Conservation (phyloP, 2,113 vertebrate species). For the Planiliza haematocheilus region DNA sequence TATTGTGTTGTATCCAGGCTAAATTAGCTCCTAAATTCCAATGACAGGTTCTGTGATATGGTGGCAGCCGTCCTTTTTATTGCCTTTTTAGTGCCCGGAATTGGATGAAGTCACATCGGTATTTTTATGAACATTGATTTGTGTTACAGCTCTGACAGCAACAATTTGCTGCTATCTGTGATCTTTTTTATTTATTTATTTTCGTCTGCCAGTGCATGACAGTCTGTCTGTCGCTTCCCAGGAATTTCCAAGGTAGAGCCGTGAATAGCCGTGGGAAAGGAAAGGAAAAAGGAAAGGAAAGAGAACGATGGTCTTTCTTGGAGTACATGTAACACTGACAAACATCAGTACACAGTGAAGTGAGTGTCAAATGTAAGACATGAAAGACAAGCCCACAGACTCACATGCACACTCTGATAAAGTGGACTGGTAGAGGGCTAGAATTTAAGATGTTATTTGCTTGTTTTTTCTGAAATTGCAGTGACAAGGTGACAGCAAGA, state of each 20-base stretch:
- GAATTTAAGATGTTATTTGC: too few species aligned
- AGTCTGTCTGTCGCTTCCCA: not conserved
- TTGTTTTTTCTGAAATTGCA: not conserved
- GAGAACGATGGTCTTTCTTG: not conserved
- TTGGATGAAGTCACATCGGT: not conserved
- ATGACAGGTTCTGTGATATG: not conserved
- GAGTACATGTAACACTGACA: not conserved
- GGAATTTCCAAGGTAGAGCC: not conserved
- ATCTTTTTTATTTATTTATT: too few species aligned
- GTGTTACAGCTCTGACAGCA: not conserved
- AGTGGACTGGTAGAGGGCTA: not conserved
- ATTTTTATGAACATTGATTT: constrained; percentile 7
- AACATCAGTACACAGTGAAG: not conserved
- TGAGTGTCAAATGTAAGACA: not conserved
- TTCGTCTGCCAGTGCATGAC: not conserved
- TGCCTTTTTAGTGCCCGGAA: not conserved
- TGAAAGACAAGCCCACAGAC: not conserved
- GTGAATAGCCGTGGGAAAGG: not conserved
- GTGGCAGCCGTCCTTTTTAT: not conserved
- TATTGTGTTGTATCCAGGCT: not conserved
- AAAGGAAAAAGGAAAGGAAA: not conserved
- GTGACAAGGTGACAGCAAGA: constrained; percentile 19
- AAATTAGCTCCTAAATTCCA: not conserved
- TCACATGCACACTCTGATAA: not conserved
- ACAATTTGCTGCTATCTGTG: not conserved